Percentiles rank a stretch among this genome's conserved stretches.
Conservation (phyloP, 2,113 vertebrate genomes). For the Nibea coibor region DNA sequence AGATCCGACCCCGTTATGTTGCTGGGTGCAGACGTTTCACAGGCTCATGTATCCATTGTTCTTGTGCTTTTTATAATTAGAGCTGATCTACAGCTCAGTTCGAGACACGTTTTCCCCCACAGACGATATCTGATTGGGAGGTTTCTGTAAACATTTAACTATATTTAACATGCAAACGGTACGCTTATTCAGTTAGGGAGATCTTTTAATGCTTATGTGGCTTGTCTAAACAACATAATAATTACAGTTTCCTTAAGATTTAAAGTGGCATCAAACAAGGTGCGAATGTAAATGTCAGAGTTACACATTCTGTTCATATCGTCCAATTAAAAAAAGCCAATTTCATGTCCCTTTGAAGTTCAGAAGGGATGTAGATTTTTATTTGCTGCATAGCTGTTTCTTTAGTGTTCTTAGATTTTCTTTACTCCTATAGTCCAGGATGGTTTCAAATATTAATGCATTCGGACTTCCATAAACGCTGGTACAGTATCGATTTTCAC, state of each 20-base stretch:
- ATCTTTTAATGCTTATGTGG: neutral
- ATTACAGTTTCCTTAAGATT: neutral
- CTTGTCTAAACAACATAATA: neutral
- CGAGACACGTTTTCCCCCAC: neutral
- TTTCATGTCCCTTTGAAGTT: neutral
- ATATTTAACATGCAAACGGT: neutral
- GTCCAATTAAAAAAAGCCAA: constrained; percentile 4
- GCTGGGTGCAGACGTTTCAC: neutral
- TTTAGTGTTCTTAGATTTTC: neutral
- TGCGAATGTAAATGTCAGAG: neutral
- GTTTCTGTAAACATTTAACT: neutral
- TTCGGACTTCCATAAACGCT: neutral
- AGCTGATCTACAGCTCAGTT: neutral
- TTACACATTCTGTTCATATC: neutral
- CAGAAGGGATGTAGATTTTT: neutral
- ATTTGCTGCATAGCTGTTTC: neutral
- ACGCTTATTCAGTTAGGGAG: neutral
- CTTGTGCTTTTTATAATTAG: neutral
- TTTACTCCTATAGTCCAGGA: neutral
- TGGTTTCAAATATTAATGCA: neutral
- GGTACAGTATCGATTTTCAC: neutral
- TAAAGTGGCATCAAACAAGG: neutral
- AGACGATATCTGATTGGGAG: neutral
- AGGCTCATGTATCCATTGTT: neutral
- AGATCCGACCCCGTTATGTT: neutral